These are phyloP conservation scores for Clistopyga incitator DNA, from an alignment of 2,888 invertebrate genomes.

Conservation along the genomic window DNA sequence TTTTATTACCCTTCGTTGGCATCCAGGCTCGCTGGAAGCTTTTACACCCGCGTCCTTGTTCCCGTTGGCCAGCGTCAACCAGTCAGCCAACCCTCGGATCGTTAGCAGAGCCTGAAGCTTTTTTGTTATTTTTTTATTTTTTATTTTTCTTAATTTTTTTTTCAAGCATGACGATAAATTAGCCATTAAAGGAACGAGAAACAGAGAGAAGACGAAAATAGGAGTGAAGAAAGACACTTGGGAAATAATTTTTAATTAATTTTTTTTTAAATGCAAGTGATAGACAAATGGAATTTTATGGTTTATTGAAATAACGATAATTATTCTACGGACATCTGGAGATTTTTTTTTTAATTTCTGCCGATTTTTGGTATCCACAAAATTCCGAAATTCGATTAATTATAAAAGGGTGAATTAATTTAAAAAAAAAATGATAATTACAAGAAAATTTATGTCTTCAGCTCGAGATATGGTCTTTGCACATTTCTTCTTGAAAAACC, in stretches of 20 bases:
- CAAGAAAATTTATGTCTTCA: too few relatives aligned
- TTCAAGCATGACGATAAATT: constrained; percentile 1
- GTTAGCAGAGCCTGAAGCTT: constrained; percentile 40
- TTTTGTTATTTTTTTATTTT: neutral
- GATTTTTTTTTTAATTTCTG: too few relatives aligned
- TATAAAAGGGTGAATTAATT: too few relatives aligned
- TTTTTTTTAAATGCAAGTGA: too few relatives aligned
- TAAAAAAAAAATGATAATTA: too few relatives aligned
- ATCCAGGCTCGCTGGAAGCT: constrained; percentile 43
- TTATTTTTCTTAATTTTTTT: neutral
- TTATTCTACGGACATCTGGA: too few relatives aligned
- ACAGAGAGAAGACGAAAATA: neutral
- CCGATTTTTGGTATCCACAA: too few relatives aligned
- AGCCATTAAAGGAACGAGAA: neutral
- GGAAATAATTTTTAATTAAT: neutral
- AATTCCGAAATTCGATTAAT: too few relatives aligned
- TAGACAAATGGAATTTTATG: too few relatives aligned
- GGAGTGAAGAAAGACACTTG: neutral
- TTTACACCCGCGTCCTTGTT: constrained; percentile 43
- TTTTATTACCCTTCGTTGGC: constrained; percentile 85
- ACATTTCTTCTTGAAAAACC: too few relatives aligned
- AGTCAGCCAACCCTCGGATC: constrained; percentile 39
- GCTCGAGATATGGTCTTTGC: too few relatives aligned
- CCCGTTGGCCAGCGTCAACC: constrained; percentile 27
- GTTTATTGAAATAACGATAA: too few relatives aligned